Evolutionary conservation across 2,797 vertebrate species (phyloP).

Genomic region (Pogoniulus pusillus): DNA sequence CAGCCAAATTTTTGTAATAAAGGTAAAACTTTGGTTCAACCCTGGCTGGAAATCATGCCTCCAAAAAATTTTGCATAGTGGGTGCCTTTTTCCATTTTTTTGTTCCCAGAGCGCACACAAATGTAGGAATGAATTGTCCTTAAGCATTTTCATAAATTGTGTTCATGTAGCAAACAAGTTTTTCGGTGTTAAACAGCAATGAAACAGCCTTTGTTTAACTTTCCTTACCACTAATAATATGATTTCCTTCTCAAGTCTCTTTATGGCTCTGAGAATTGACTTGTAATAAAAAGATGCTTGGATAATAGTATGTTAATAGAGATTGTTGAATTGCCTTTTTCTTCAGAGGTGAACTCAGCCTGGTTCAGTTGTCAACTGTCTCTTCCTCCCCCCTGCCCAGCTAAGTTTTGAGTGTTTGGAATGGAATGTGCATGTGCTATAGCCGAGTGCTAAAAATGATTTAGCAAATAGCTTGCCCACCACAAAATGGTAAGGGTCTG

Average conservation of each 20-base stretch:
- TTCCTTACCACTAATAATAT: conserved; percentile 38
- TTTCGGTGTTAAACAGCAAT: conserved; percentile 13
- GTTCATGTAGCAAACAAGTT: conserved; percentile 32
- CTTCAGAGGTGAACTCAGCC: background rate
- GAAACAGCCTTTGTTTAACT: conserved; percentile 42
- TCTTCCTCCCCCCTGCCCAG: background rate
- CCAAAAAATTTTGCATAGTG: background rate
- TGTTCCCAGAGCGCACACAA: background rate
- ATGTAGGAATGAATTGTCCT: background rate
- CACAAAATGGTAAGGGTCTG: background rate
- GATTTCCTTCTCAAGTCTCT: conserved; percentile 49
- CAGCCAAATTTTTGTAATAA: background rate
- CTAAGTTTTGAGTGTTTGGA: background rate
- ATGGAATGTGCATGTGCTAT: conserved; percentile 48
- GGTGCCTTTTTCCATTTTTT: background rate
- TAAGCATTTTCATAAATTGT: background rate
- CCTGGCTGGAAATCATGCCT: accelerated
- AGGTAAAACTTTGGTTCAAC: background rate
- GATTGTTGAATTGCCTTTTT: background rate
- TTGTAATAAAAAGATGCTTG: conserved; percentile 9
- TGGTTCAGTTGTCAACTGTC: background rate
- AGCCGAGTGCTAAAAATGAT: background rate
- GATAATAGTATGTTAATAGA: background rate
- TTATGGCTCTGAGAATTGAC: conserved; percentile 53
- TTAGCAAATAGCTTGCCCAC: background rate